These are phyloP conservation scores for Typhlichthys eigenmanni DNA, from an alignment of 2,797 vertebrate genomes.

Conservation along the genomic window DNA sequence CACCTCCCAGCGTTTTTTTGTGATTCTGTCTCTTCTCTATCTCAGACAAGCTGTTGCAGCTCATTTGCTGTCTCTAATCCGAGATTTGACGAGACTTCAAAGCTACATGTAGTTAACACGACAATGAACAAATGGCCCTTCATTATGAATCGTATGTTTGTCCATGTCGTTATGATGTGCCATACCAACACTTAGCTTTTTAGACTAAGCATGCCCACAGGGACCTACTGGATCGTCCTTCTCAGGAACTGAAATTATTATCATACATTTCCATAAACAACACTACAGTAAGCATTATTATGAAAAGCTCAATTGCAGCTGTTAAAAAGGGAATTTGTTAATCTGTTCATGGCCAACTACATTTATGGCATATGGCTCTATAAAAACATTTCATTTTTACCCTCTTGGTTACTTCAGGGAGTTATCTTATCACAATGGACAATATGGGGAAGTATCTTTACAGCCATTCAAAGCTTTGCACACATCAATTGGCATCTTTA, in stretches of 20 bases:
- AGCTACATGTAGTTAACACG: slow-evolving; percentile 35
- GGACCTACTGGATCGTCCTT: background rate
- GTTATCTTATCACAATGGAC: too few species aligned
- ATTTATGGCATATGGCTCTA: too few species aligned
- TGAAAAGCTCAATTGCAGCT: too few species aligned
- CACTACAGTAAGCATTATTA: too few species aligned
- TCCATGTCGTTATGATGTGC: slow-evolving; percentile 9
- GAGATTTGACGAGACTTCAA: slow-evolving; percentile 46
- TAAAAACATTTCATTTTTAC: too few species aligned
- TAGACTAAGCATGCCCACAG: slow-evolving; percentile 30
- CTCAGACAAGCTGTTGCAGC: slow-evolving; percentile 13
- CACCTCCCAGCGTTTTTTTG: background rate
- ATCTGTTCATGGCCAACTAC: too few species aligned
- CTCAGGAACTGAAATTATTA: background rate
- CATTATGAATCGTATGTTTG: slow-evolving; percentile 29
- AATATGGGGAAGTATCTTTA: too few species aligned
- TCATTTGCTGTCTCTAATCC: slow-evolving; percentile 35
- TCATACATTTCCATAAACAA: too few species aligned
- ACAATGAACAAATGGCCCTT: slow-evolving; percentile 39
- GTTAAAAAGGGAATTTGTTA: too few species aligned
- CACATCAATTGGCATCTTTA: too few species aligned
- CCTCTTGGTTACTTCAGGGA: too few species aligned
- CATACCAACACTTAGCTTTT: slow-evolving; percentile 7
- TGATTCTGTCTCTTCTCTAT: slow-evolving; percentile 3
- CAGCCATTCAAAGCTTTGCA: too few species aligned